Conservation (phyloP, 2,113 vertebrate species). For the Toxotes jaculatrix region DNA sequence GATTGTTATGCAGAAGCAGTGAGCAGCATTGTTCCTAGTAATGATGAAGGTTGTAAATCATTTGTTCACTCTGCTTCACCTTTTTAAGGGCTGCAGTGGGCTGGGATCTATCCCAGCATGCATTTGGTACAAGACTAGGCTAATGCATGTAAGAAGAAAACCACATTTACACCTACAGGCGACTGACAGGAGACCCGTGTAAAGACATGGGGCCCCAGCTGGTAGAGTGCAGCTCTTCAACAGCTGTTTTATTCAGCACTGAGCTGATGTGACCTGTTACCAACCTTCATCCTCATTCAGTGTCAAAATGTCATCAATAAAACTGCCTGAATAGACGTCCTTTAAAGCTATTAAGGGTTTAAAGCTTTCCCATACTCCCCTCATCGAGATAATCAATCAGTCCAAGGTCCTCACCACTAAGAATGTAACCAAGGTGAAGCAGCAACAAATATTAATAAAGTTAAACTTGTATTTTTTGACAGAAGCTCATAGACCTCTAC, state of each 20-base stretch:
- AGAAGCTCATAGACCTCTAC: not conserved
- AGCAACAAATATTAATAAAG: not conserved
- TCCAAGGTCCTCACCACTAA: not conserved
- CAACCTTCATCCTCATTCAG: not conserved
- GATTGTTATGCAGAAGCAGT: not conserved
- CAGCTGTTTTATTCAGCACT: not conserved
- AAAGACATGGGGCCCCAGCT: not conserved
- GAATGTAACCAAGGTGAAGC: not conserved
- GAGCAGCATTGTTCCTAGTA: not conserved
- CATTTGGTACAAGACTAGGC: not conserved
- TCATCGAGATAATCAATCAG: not conserved
- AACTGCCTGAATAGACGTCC: not conserved
- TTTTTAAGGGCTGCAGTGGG: not conserved
- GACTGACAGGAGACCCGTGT: not conserved
- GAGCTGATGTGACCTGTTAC: not conserved
- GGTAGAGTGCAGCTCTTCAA: not conserved
- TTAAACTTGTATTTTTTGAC: not conserved
- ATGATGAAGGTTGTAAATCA: not conserved
- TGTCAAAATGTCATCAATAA: not conserved
- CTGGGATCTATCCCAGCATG: not conserved
- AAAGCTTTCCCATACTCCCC: not conserved
- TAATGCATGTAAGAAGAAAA: not conserved
- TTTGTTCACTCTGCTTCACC: not conserved
- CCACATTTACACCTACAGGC: not conserved
- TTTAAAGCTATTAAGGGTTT: not conserved